These are phyloP conservation scores for Brachycybe producta DNA, from an alignment of 2,888 invertebrate genomes.

Conservation along the genomic window DNA sequence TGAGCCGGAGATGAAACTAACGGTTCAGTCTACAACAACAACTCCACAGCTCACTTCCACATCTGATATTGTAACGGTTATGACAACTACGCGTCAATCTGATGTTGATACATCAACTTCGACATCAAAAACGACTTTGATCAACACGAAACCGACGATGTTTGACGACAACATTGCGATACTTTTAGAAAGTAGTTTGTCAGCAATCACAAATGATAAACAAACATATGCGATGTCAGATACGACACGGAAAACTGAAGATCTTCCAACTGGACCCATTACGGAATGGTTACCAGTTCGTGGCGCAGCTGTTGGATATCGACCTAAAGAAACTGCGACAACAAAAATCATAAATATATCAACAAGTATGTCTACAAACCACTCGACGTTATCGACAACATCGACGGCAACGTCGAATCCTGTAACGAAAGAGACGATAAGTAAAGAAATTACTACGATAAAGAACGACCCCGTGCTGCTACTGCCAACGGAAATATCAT, in stretches of 20 bases:
- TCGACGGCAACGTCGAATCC: neutral
- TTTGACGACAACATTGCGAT: too few species aligned
- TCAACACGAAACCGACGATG: neutral
- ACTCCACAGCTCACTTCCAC: neutral
- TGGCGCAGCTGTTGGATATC: slow-evolving; percentile 9
- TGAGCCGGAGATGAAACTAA: neutral
- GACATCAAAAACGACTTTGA: neutral
- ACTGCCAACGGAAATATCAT: slow-evolving; percentile 5
- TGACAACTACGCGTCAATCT: neutral
- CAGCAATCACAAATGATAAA: too few species aligned
- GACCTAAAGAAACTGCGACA: neutral
- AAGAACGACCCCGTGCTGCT: neutral
- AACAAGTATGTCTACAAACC: neutral
- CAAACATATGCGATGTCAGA: too few species aligned
- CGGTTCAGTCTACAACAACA: neutral
- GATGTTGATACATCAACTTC: neutral
- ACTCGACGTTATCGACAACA: neutral
- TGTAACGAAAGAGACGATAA: neutral
- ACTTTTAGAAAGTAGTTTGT: too few species aligned
- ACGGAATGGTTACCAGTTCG: slow-evolving; percentile 24
- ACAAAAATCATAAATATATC: neutral
- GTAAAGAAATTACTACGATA: too few species aligned
- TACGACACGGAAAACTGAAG: neutral
- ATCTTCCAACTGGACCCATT: slow-evolving; percentile 21
- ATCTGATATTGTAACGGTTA: neutral